Base-by-base conservation (phyloP, 1,140 invertebrate species). In the Helicoverpa zea region DNA sequence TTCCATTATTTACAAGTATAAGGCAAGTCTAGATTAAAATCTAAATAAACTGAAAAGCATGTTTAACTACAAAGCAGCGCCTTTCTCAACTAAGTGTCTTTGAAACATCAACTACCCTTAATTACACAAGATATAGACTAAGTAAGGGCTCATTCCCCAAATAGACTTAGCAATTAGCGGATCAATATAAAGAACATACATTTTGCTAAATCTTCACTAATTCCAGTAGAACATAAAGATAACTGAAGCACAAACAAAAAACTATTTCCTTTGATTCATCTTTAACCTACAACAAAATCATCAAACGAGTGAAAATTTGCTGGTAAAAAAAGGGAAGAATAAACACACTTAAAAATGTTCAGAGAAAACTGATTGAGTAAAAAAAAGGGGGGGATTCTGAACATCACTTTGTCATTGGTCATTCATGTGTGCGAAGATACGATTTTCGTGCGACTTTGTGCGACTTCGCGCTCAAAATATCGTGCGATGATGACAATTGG, bases 401-500 rank as follows among this genome's bases (percentile, higher is more conserved):
- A 72, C 73, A 78, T 81, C 73, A 81, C 54, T 77, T 81, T 76
- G 66, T 81, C 66, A 54, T 30, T 77, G 80, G 10, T 77, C 80
- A 66, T 14, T 72, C 63, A 66, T 72, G 80, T 77, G 64, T 77
- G 80, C 47, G 75, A 66, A 72, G 63, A 75, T 75, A 75, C 61
- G 79, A 70, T 81, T 76, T 81, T 54, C 72, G 59, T 58, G 47
- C 58, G 79, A 76, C 23, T 81, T 54, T 61, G 59, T 58, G 47
- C 58, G 79, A 76, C 23, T 66, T 68, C 35, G 30, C 35, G 61
- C 64, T 77, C 81, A 73, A 81, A 83, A 87, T 86, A 81, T 88
- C 30, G 63, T 68, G 18, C 29, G 43, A 70, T 79, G 51, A 70
- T 59, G 64, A 35, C 54, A 16, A 68, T 66, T 79, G 51, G 35